Evolutionary conservation across 2,797 vertebrate genomes (phyloP), one percentile per base, ranked within the genome.

Genomic region (Semotilus atromaculatus): DNA sequence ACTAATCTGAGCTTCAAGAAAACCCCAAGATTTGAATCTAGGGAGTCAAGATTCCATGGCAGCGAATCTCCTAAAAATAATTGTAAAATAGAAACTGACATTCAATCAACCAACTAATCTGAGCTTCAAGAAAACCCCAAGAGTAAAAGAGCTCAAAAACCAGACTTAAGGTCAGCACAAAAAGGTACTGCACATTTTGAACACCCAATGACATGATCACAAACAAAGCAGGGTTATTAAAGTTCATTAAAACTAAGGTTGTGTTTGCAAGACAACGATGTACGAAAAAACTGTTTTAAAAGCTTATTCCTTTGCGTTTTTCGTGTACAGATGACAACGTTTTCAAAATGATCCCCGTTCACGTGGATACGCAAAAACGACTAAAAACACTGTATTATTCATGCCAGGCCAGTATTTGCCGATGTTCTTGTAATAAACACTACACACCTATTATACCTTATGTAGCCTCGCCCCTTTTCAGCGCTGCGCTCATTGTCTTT

Each of bases 21-120:
- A n/a, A n/a, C n/a, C n/a, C n/a, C n/a, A 58, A 80, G 80, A 81
- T 87, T 67, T 81, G 26, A 81, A 58, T 62, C 19, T 34, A 48
- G 26, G 51, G 10, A 72, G 55, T 31, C 19, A 2, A 71, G 26
- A 60, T 60, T 72, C 68, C 53, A 72, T 34, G 5, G 68, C 8
- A 31, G 31, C 36, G 40, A 36, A 73, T 62, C 13, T 19, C n/a
- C 36, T 14, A 29, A 58, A 29, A 16, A 7, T 26, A 26, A 53
- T 3, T 45, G 6, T 43, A 10, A 31, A n/a, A 21, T 4, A 76
- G 21, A 58, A 58, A 38, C 74, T 76, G 53, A 38, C 53, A 40
- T 51, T 34, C 18, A n/a, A n/a, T n/a, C n/a, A n/a, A n/a, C n/a
- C n/a, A 55, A 36, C 21, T 36, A 1, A 34, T 13, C 48, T 53